Evolutionary conservation across 2,113 vertebrate species (phyloP).

Genomic region (Copsychus sechellarum): DNA sequence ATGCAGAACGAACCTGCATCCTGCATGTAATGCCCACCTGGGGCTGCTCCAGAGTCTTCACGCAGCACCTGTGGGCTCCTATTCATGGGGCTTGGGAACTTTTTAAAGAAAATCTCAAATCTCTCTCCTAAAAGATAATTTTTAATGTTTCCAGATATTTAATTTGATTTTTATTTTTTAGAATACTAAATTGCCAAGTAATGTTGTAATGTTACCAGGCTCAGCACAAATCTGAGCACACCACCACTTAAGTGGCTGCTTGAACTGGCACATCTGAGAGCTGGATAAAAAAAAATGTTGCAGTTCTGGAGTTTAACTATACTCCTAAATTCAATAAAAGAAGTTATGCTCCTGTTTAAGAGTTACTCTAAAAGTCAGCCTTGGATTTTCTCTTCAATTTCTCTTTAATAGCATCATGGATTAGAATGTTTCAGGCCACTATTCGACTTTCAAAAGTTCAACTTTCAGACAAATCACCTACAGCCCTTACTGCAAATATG

Average conservation of each 20-base stretch:
- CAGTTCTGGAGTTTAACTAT: not conserved
- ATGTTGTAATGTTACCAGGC: not conserved
- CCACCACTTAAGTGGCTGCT: not conserved
- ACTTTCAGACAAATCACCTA: not conserved
- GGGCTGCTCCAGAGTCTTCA: fast-evolving
- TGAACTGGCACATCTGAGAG: not conserved
- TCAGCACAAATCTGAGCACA: not conserved
- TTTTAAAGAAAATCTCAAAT: not conserved
- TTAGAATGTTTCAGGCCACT: not conserved
- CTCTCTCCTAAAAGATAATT: not conserved
- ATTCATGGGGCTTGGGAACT: not conserved
- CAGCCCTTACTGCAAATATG: not conserved
- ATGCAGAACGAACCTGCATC: not conserved
- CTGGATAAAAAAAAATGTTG: not conserved
- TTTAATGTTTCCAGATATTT: not conserved
- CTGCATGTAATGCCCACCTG: fast-evolving
- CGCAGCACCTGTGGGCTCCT: fast-evolving
- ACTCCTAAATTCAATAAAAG: not conserved
- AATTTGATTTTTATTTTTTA: not conserved
- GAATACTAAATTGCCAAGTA: not conserved
- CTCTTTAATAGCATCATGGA: not conserved
- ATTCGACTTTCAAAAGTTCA: not conserved
- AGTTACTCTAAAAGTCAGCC: not conserved
- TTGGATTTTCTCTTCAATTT: not conserved
- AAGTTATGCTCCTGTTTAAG: not conserved